Percentiles rank a stretch among this genome's conserved stretches.
phyloP scores from a whole-genome alignment of 2,888 invertebrate species.

The Empis livida region DNA sequence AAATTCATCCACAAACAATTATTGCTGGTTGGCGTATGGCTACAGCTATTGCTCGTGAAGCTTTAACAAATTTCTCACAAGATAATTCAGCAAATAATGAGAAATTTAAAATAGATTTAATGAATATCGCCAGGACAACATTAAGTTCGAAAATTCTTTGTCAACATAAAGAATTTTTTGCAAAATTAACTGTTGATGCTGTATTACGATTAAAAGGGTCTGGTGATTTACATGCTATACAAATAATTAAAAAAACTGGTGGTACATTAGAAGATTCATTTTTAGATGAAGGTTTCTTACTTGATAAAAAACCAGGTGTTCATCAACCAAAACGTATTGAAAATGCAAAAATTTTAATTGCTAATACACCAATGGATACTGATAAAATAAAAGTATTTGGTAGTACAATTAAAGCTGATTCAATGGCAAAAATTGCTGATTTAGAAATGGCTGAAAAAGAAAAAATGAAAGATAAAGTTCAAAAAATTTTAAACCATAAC shows the following conservation, averaged over 20 bases:
- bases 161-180: conserved; percentile 93
- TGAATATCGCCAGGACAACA: conserved; percentile 96
- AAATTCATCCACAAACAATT: conserved; percentile 96
- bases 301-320: conserved; percentile 95
- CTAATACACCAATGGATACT: conserved; percentile 99
- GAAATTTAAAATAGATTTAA: conserved; percentile 71
- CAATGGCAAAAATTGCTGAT: conserved; percentile 92
- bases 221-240: conserved; percentile 89
- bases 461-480: conserved; percentile 99
- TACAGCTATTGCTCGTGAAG: conserved; percentile 67
- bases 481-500: conserved; percentile 86
- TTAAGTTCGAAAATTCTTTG: conserved; percentile 95
- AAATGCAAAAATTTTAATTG: conserved; percentile 93
- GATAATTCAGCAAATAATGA: conserved; percentile 71
- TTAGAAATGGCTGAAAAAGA: conserved; percentile 96
- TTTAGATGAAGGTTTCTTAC: conserved; percentile 84
- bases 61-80: conserved; percentile 62
- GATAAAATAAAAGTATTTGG: conserved; percentile 99
- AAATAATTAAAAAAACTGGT: conserved; percentile 94
- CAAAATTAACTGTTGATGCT: conserved; percentile 90
- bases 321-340: conserved; percentile 90
- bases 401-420: conserved; percentile 84
- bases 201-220: conserved; percentile 90
- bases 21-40: conserved; percentile 92
- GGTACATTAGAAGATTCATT: conserved; percentile 90